Evolutionary conservation across 2,113 vertebrate species (phyloP).

Genomic region (Galbula dea): DNA sequence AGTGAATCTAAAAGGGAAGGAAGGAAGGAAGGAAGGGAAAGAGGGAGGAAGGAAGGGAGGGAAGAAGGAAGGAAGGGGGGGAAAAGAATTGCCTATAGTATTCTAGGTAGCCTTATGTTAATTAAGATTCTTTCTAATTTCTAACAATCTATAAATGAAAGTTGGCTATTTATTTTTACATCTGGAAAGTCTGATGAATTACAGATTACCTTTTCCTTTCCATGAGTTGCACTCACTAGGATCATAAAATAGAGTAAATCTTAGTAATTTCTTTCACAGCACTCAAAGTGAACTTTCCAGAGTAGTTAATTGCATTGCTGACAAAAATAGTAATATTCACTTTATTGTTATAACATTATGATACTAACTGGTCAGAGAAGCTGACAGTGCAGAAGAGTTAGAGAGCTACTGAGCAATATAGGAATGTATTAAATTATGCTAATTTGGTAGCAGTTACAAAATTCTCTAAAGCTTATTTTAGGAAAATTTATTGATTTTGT

Average conservation of each 20-base stretch:
- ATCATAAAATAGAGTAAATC: background rate
- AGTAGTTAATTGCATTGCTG: background rate
- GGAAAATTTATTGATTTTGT: background rate
- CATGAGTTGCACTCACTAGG: background rate
- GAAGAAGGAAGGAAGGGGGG: accelerated
- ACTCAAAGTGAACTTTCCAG: background rate
- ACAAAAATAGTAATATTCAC: background rate
- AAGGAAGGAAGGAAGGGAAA: accelerated
- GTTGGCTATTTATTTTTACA: background rate
- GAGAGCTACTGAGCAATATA: background rate
- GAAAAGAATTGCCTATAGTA: background rate
- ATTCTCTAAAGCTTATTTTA: background rate
- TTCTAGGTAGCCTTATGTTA: background rate
- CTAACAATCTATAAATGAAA: background rate
- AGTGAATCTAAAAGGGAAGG: too few relatives aligned
- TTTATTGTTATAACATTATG: background rate
- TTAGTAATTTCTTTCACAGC: background rate
- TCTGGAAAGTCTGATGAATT: background rate
- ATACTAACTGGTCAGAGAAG: background rate
- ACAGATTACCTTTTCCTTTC: background rate
- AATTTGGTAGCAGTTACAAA: background rate
- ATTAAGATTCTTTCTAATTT: background rate
- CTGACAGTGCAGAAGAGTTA: background rate
- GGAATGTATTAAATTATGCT: background rate
- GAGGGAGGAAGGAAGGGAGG: accelerated